Evolutionary conservation across 2,113 vertebrate species (phyloP), one percentile per base, ranked within the genome.

Genomic region (Danionella cerebrum): DNA sequence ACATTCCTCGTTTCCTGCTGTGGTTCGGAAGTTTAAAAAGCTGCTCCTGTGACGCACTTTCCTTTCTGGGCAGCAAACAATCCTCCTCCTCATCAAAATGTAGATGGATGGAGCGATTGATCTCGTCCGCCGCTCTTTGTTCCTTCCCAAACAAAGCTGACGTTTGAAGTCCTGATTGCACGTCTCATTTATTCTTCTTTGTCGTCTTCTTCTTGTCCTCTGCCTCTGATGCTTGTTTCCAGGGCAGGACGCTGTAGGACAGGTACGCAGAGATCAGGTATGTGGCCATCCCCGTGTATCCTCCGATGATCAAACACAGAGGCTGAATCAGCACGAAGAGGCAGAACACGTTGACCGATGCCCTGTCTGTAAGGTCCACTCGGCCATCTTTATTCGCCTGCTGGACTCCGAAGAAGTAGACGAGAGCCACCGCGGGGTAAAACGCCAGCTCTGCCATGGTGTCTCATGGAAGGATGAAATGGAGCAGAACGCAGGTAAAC

Each of bases 251-350:
- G 57, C 78, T 80, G 80, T 91, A 92, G 18, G 90, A 92, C 6
- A 87, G 57, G 29, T 83, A 50, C 1, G 87, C 81, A 1, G 85
- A 87, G 38, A 88, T 42, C 39, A 85, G 76, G 73, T 87, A 91
- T 0, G 80, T 80, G 7, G 78, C 76, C 84, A 90, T 87, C 52
- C 90, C 88, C 0, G 82, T 81, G 77, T 88, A 87, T n/a, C 77
- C 71, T 1, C 87, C 86, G 1, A 91, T 33, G 0, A 87, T 50
- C 38, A 90, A 78, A 72, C 90, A 90, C 35, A 89, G 62, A 0
- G 89, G 89, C 84, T 92, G 90, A 3, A 70, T 84, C 44, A 91
- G 14, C 29, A 90, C 86, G 4, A 92, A 92, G 67, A 91, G 77
- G 14, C 82, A 88, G 81, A 90, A 89, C 3, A 92, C 90, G 3